Conservation (phyloP, 2,888 invertebrate species). For the Byasa hedistus region DNA sequence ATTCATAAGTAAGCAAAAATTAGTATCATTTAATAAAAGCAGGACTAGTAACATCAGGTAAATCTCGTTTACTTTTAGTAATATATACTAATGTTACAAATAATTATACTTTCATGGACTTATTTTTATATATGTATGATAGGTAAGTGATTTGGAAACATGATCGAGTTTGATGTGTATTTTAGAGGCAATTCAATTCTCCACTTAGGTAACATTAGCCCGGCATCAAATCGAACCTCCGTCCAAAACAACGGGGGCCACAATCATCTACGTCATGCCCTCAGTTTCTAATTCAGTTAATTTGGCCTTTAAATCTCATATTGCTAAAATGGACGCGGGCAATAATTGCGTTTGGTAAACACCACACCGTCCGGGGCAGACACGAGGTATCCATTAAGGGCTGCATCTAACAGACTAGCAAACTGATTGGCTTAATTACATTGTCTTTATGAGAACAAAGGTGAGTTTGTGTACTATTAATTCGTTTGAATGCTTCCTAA, state of each 20-base stretch:
- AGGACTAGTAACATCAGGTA: no score
- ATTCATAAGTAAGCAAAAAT: no score
- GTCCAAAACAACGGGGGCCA: conserved; percentile 42
- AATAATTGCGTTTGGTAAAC: conserved; percentile 76
- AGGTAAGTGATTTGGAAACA: no score
- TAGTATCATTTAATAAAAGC: no score
- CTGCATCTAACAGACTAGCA: conserved; percentile 43
- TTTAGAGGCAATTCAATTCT: conserved; percentile 12
- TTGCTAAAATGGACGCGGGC: conserved; percentile 69
- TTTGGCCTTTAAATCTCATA: conserved; percentile 77
- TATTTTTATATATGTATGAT: no score
- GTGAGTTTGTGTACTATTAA: conserved; percentile 54
- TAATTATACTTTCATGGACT: no score
- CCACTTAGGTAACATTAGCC: conserved; percentile 21
- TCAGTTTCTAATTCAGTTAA: conserved; percentile 74
- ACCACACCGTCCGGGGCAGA: conserved; percentile 44
- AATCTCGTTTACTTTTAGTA: no score
- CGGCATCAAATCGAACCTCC: conserved; percentile 31
- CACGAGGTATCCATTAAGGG: conserved; percentile 60
- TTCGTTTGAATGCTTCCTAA: conserved; percentile 35
- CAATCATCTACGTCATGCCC: conserved; percentile 38
- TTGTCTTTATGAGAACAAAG: conserved; percentile 57
- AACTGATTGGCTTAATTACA: conserved; percentile 62
- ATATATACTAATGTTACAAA: no score
- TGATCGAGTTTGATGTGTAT: no score